Conservation (phyloP, 2,888 invertebrate genomes). For the Heliconius erato region DNA sequence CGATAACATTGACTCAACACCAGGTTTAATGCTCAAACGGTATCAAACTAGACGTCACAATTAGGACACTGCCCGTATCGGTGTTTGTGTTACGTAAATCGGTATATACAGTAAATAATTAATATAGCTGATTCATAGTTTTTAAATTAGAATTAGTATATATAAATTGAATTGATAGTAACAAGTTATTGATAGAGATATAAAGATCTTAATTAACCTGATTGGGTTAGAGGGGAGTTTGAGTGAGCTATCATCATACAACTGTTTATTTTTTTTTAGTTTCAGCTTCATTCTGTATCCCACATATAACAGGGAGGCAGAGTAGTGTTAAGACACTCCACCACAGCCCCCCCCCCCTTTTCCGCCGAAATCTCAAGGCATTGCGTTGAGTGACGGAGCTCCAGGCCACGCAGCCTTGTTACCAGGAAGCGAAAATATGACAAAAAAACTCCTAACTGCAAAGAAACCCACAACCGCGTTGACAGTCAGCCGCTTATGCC, state of each 20-base stretch:
- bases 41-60: conserved; percentile 27
- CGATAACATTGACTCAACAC: conserved; percentile 29
- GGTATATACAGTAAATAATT: conserved; percentile 26
- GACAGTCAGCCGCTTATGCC: too few species aligned
- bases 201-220: background rate
- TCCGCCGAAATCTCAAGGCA: too few species aligned
- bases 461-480: too few species aligned
- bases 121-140: conserved; percentile 20
- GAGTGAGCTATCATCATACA: background rate
- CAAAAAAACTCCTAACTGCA: too few species aligned
- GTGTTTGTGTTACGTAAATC: conserved; percentile 35
- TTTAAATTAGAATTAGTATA: conserved; percentile 8
- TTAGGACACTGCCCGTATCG: conserved; percentile 15
- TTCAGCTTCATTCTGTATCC: too few species aligned
- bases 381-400: too few species aligned
- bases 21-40: conserved; percentile 26
- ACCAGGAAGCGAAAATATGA: too few species aligned
- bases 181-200: background rate
- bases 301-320: too few species aligned
- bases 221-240: background rate
- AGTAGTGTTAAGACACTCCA: too few species aligned
- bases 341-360: too few species aligned
- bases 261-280: too few species aligned
- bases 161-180: conserved; percentile 26
- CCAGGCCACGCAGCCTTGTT: too few species aligned